Percentiles rank a stretch among this genome's conserved stretches.
phyloP scores from a whole-genome alignment of 2,113 vertebrate genomes.

The Corythornis vintsioides region DNA sequence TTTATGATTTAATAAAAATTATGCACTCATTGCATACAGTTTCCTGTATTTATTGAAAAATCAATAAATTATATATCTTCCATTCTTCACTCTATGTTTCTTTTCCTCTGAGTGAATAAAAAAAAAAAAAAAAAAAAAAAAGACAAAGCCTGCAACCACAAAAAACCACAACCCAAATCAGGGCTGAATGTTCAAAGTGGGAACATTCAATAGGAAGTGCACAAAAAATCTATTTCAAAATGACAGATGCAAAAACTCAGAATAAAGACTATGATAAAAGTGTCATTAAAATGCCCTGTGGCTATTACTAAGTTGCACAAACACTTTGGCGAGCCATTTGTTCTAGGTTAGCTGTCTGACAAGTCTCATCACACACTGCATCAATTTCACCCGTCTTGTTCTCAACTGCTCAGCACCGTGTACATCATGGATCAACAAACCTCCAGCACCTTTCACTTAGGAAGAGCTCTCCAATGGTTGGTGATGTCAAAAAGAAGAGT shows the following conservation, averaged over 20 bases:
- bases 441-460: neutral
- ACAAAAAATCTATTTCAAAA: neutral
- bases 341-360: neutral
- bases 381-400: neutral
- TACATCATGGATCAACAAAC: neutral
- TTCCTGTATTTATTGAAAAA: conserved; percentile 48
- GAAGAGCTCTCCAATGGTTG: neutral
- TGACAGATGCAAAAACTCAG: neutral
- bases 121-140: neutral
- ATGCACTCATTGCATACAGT: conserved; percentile 34
- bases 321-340: neutral
- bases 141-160: neutral
- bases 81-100: neutral
- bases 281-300: neutral
- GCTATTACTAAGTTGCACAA: neutral
- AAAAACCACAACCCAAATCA: neutral
- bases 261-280: neutral
- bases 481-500: neutral
- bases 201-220: neutral
- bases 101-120: neutral
- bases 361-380: neutral
- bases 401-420: neutral
- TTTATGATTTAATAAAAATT: conserved; percentile 74
- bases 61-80: neutral
- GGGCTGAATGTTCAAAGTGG: neutral